Evolutionary conservation across 2,113 vertebrate genomes (phyloP).

Genomic region (Triplophysa dalaica): DNA sequence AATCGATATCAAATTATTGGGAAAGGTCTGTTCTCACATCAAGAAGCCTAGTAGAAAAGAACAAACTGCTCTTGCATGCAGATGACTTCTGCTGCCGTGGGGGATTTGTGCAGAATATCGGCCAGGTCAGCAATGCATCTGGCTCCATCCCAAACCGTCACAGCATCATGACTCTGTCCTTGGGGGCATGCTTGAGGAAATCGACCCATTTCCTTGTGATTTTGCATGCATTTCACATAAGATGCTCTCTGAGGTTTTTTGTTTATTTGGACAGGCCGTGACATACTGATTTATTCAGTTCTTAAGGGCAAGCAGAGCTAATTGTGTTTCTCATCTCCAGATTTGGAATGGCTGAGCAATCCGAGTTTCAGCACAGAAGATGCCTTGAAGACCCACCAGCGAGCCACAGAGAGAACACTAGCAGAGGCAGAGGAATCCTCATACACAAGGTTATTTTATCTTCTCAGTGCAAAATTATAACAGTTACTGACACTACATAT

Average conservation of each 20-base stretch:
- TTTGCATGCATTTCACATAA: not conserved
- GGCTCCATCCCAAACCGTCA: slow-evolving; percentile 14
- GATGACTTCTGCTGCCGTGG: slow-evolving; percentile 25
- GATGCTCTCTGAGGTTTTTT: not conserved
- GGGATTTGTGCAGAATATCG: slow-evolving; percentile 22
- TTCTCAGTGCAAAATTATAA: not conserved
- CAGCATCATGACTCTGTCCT: slow-evolving; percentile 3
- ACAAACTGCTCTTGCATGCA: slow-evolving; percentile 27
- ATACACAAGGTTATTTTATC: slow-evolving; percentile 58
- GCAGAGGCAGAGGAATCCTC: slow-evolving; percentile 26
- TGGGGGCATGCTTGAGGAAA: not conserved
- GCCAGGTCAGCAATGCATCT: slow-evolving; percentile 34
- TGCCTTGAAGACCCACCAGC: slow-evolving; percentile 74
- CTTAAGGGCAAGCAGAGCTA: slow-evolving; percentile 34
- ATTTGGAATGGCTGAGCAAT: slow-evolving; percentile 88
- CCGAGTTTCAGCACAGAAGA: slow-evolving; percentile 81
- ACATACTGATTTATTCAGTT: slow-evolving; percentile 34
- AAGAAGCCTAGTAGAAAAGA: slow-evolving; percentile 8
- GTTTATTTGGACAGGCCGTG: slow-evolving; percentile 38
- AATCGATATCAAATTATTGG: slow-evolving; percentile 33
- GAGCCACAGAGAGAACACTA: slow-evolving; percentile 55
- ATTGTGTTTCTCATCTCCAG: slow-evolving; percentile 55
- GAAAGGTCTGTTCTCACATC: not conserved
- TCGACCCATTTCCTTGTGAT: not conserved
- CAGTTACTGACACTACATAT: not conserved